Conservation (phyloP, 2,888 invertebrate species). For the Dynastes tityus region DNA sequence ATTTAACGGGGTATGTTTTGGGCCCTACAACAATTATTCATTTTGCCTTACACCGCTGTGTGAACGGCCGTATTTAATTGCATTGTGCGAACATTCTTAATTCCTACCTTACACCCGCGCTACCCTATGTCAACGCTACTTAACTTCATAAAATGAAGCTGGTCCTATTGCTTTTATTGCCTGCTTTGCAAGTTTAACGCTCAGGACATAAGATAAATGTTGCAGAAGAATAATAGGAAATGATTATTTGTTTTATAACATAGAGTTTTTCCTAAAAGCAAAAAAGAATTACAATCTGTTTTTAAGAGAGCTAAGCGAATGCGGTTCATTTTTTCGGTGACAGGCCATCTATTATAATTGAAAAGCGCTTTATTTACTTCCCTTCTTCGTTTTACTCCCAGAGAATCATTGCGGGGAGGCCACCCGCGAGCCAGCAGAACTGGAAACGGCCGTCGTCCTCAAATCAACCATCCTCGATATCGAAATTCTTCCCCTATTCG, state of each 20-base stretch:
- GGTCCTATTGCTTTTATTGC: too few species aligned
- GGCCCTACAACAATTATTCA: too few species aligned
- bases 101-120: too few species aligned
- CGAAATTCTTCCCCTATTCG: slow-evolving; percentile 45
- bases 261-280: background rate
- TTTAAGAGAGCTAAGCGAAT: slow-evolving; percentile 39
- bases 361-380: slow-evolving; percentile 53
- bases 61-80: too few species aligned
- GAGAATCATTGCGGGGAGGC: slow-evolving; percentile 8
- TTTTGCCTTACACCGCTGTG: too few species aligned
- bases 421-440: slow-evolving; percentile 48
- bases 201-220: background rate
- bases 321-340: slow-evolving; percentile 55
- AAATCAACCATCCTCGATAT: slow-evolving; percentile 54
- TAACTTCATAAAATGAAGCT: too few species aligned
- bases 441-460: slow-evolving; percentile 52
- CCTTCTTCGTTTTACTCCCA: slow-evolving; percentile 6
- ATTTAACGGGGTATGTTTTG: too few species aligned
- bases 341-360: slow-evolving; percentile 58
- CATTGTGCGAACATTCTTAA: too few species aligned
- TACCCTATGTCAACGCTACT: too few species aligned
- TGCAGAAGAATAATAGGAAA: background rate
- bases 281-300: slow-evolving; percentile 42
- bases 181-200: too few species aligned
- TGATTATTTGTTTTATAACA: slow-evolving; percentile 7